These are phyloP conservation scores for Caretta caretta DNA, from an alignment of 2,113 vertebrate species.

Conservation along the genomic window DNA sequence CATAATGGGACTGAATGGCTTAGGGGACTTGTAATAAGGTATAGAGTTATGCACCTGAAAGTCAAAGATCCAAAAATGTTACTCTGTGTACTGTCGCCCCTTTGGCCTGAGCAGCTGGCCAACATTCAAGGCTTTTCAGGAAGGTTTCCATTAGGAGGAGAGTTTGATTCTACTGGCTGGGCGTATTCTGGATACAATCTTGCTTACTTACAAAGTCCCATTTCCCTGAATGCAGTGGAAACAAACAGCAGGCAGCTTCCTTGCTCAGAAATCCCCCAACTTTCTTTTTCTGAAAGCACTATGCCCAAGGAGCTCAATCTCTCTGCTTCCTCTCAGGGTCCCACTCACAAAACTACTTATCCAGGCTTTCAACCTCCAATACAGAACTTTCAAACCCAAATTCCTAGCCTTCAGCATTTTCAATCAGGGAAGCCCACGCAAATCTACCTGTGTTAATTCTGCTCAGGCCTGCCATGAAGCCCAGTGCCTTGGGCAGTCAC, in stretches of 20 bases:
- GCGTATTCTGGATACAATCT: not conserved
- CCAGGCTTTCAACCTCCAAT: not conserved
- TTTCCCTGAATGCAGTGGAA: not conserved
- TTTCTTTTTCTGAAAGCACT: not conserved
- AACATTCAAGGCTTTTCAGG: not conserved
- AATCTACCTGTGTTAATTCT: not conserved
- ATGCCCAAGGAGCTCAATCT: not conserved
- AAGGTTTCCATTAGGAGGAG: not conserved
- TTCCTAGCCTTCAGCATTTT: not conserved
- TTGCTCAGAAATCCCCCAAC: not conserved
- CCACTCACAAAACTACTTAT: not conserved
- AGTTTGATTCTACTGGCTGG: not conserved
- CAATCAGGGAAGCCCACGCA: not conserved
- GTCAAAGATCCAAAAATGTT: too few species aligned
- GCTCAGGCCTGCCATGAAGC: not conserved
- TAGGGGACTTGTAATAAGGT: too few species aligned
- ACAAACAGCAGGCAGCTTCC: not conserved
- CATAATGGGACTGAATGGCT: too few species aligned
- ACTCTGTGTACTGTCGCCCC: not conserved
- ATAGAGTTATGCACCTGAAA: too few species aligned
- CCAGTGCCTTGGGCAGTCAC: rapidly evolving
- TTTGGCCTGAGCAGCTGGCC: not conserved
- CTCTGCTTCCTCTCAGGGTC: not conserved
- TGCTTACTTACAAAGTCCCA: not conserved
- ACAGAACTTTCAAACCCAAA: not conserved